Base-by-base conservation (phyloP, 2,797 vertebrate species). In the Molothrus aeneus region DNA sequence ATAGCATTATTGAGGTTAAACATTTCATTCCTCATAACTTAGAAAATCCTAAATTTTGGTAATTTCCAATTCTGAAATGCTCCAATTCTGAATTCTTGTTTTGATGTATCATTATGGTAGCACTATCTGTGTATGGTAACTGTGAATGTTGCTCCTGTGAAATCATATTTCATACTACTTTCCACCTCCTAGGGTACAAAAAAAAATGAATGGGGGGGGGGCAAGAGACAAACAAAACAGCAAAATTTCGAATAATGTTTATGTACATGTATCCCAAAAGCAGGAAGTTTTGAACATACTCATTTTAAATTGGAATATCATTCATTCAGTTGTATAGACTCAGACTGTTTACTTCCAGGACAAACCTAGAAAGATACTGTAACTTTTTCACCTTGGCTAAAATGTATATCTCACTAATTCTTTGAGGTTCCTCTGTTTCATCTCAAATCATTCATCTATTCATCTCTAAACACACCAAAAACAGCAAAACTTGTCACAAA, bases 371-470 rank as follows among this genome's bases (percentile, higher is more conserved):
- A 88, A 81, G 29, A 34, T 14, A 66, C 2, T 2, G 1, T 6
- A 84, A 70, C 54, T 63, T 92, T 88, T 90, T 86, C 66, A 81
- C 80, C 66, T 90, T 70, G 40, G 22, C 2, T 1, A 51, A 72
- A 63, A 90, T 26, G 47, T 79, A 7, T 1, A 48, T n/a, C 48
- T 89, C 40, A 31, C 56, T 34, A 57, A 38, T 79, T 92, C 88
- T 79, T 86, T 75, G 70, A 81, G 26, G 40, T 69, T 84, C 22
- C 43, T 90, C 19, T 9, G 13, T 92, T 86, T 90, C 28, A 63
- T 86, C 80, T 92, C 69, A 81, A 91, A 72, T 75, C 36, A 38
- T 90, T 95, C 42, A 38, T 81, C 59, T 84, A 25, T 90, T 95
- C 53, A 38, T 84, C 63, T 88, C 59, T 65, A 86, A 94, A 95